Base-by-base conservation (phyloP, 2,797 vertebrate species). In the Myotis findleyi region DNA sequence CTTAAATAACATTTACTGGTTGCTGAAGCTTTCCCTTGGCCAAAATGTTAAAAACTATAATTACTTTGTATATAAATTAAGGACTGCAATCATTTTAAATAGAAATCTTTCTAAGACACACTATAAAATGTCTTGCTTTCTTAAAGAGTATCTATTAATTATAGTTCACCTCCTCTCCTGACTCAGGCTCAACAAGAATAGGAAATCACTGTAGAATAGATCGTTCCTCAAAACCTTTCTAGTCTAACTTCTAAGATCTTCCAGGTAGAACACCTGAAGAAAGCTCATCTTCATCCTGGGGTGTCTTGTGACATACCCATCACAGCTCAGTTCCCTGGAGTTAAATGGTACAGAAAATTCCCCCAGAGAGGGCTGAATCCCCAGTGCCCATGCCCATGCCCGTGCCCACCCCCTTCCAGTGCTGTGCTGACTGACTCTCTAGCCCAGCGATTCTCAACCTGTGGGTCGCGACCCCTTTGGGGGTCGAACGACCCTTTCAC, bases 21-120 rank as follows among this genome's bases (percentile, higher is more conserved):
- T 87, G 89, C 81, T 33, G 11, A 87, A 96, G 84, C 44, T 85
- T 95, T 95, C 72, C 49, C 30, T 77, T 64, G 38, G 62, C 69
- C 68, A 73, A 85, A 89, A 59, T 66, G 57, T 79, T 92, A 91
- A 87, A 91, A 95, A 96, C 69, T 87, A 62, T 93, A 93, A 96
- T 97, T 93, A 92, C 75, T 92, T 79, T 27, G 82, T 47, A 88
- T 77, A 92, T 59, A 96, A 77, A 79, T 81, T 76, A 93, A 96
- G 30, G 94, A 55, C 75, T 66, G 14, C 79, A 93, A 92, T 96
- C 62, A 89, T 69, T 95, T 73, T 82, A 21, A 95, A 75, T 53
- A n/a, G 76, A 88, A 76, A 33, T 59, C 33, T 95, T 96, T 79
- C 77, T 87, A 85, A 93, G 76, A 51, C 33, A 73, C 49, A 82